A percentile compares a stretch with the other conserved stretches of the same genome.
Evolutionary conservation across 1,140 invertebrate genomes (phyloP).

Genomic region (Geopemphigus sp.): DNA sequence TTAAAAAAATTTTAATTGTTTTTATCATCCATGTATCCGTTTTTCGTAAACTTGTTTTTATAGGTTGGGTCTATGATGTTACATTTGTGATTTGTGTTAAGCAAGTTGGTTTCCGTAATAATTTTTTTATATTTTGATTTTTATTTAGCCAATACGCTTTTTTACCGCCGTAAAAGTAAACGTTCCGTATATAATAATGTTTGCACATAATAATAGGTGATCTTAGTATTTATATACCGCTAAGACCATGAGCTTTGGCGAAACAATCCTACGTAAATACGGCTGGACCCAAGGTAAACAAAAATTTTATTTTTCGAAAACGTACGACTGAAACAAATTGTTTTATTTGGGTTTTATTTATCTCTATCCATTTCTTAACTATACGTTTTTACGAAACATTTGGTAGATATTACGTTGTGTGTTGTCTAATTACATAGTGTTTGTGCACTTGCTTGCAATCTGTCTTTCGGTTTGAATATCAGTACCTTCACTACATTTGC

Average conservation of each 20-base stretch:
- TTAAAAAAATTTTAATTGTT: background rate
- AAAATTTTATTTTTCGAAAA: background rate
- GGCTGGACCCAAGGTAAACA: conserved; percentile 50
- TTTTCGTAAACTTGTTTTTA: conserved; percentile 30
- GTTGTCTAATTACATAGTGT: background rate
- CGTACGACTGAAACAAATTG: background rate
- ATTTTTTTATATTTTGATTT: conserved; percentile 9
- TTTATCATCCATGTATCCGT: conserved; percentile 44
- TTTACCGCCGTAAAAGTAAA: background rate
- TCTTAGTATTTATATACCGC: background rate
- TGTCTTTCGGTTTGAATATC: conserved; percentile 24
- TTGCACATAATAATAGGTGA: conserved; percentile 22
- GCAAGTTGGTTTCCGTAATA: background rate
- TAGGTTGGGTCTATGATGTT: conserved; percentile 47
- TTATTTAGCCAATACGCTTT: background rate
- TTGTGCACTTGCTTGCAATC: conserved; percentile 20
- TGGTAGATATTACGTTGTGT: background rate
- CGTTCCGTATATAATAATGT: background rate
- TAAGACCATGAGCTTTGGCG: conserved; percentile 49
- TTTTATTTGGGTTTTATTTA: background rate
- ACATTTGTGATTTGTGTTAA: conserved; percentile 42
- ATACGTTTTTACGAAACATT: background rate
- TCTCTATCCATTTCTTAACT: background rate
- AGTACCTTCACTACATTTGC: background rate
- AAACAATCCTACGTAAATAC: conserved; percentile 49